phyloP scores from a whole-genome alignment of 2,797 vertebrate species.

The Crocidura indochinensis region DNA sequence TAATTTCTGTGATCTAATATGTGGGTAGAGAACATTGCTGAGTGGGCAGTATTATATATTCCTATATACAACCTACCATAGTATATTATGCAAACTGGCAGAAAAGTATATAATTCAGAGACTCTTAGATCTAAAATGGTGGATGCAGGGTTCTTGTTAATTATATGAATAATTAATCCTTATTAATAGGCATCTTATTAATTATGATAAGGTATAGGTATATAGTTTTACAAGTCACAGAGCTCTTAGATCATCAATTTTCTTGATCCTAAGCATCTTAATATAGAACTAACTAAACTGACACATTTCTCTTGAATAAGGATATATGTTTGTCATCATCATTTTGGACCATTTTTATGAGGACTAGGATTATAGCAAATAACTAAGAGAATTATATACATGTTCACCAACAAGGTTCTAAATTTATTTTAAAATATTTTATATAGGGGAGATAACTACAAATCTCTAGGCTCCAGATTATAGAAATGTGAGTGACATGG shows the following conservation, averaged over 20 bases:
- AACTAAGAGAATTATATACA: too few relatives aligned
- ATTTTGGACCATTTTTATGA: background rate
- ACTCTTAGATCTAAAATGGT: background rate
- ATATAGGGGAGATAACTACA: too few relatives aligned
- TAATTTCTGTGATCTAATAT: background rate
- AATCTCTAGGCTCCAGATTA: too few relatives aligned
- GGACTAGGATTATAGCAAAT: background rate
- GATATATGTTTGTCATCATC: background rate
- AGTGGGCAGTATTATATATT: background rate
- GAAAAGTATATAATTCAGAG: background rate
- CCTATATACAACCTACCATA: background rate
- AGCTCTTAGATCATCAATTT: fast-evolving
- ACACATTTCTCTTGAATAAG: background rate
- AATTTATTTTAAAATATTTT: background rate
- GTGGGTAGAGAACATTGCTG: background rate
- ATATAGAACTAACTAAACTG: background rate
- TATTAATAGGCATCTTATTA: background rate
- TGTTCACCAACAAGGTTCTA: background rate
- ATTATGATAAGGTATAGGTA: background rate
- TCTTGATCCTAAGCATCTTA: background rate
- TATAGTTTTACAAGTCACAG: background rate
- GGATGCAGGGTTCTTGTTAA: background rate
- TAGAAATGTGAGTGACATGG: too few relatives aligned
- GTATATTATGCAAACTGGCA: background rate
- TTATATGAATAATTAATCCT: too few relatives aligned